Evolutionary conservation across 1,140 invertebrate species (phyloP).

Genomic region (Lepidurus arcticus): DNA sequence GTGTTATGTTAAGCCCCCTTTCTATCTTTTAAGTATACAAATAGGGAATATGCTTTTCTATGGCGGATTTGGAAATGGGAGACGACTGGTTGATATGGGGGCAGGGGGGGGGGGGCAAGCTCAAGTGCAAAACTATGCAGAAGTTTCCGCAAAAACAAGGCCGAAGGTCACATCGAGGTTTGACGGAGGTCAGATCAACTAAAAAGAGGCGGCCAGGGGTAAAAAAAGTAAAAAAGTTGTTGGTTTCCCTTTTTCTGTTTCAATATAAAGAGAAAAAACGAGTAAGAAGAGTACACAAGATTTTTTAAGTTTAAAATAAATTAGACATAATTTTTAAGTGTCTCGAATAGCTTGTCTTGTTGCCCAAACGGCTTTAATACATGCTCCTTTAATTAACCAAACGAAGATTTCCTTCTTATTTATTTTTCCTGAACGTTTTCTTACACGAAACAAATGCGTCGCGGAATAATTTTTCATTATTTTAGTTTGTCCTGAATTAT

Average conservation of each 20-base stretch:
- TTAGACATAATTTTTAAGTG: no score
- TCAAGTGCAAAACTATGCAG: constrained; percentile 21
- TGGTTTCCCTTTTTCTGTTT: not conserved
- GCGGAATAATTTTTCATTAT: no score
- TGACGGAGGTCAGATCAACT: constrained; percentile 14
- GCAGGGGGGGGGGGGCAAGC: constrained; percentile 50
- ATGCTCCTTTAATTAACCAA: no score
- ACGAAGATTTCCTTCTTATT: no score
- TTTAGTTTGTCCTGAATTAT: no score
- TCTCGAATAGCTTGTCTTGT: no score
- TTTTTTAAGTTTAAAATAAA: not conserved
- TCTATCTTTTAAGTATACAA: not conserved
- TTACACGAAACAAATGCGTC: no score
- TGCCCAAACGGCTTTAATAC: no score
- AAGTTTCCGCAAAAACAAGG: constrained; percentile 41
- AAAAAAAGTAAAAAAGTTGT: not conserved
- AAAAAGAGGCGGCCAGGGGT: constrained; percentile 14
- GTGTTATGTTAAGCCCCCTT: not conserved
- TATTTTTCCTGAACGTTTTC: no score
- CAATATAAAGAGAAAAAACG: not conserved
- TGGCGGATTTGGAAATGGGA: no score
- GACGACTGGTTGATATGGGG: constrained; percentile 51
- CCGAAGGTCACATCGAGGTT: constrained; percentile 48
- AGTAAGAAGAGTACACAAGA: not conserved
- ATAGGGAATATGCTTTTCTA: not conserved